Conservation (phyloP, 1,140 invertebrate genomes). For the Lithobius niger region DNA sequence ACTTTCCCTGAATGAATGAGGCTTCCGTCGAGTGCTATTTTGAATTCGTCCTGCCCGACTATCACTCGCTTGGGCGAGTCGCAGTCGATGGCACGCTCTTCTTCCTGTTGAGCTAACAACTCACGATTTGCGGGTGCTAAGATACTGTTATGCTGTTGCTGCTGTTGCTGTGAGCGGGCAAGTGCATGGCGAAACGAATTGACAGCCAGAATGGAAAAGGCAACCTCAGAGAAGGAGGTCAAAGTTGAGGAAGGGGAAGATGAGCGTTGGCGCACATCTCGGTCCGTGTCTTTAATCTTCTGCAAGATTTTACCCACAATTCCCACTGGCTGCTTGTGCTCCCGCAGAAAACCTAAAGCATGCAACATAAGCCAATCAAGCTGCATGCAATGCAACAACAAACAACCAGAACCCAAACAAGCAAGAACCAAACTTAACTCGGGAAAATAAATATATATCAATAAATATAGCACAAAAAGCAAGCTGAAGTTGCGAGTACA, state of each 20-base stretch:
- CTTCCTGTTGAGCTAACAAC: slow-evolving; percentile 37
- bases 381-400: neutral
- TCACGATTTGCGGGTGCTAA: slow-evolving; percentile 40
- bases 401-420: too few relatives aligned
- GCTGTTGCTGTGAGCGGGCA: neutral
- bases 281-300: neutral
- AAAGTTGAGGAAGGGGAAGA: neutral
- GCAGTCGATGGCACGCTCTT: slow-evolving; percentile 22
- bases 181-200: slow-evolving; percentile 9
- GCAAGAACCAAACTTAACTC: too few relatives aligned
- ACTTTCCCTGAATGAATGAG: slow-evolving; percentile 33
- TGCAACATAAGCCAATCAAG: neutral
- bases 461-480: too few relatives aligned
- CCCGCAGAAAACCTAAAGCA: slow-evolving; percentile 3
- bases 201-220: slow-evolving; percentile 2
- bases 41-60: slow-evolving; percentile 38
- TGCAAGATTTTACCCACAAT: slow-evolving; percentile 6
- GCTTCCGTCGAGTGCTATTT: slow-evolving; percentile 37
- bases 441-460: too few relatives aligned
- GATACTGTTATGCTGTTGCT: slow-evolving; percentile 24
- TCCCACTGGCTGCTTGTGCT: neutral
- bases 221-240: slow-evolving; percentile 2
- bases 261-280: neutral
- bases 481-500: too few relatives aligned
- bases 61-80: slow-evolving; percentile 25